Evolutionary conservation across 2,888 invertebrate genomes (phyloP), one percentile per base, ranked within the genome.

Genomic region (Lasioglossum malachurum): DNA sequence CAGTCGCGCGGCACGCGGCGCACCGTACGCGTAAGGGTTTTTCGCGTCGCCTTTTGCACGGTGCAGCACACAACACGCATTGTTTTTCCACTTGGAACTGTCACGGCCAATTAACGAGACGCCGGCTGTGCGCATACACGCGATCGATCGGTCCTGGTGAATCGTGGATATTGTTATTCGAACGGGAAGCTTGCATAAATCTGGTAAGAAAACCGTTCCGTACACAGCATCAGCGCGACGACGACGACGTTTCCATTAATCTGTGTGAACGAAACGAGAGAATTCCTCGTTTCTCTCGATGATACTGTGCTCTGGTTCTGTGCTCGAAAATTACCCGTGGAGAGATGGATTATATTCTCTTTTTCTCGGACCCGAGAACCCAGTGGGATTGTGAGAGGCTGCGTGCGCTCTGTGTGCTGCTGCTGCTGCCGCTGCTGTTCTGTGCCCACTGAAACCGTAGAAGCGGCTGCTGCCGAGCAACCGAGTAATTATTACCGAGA

Each of bases 1-100:
- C 94, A 94, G 94, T 94, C 94, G 94, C 94, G 94, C 94, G 94
- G 93, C 93, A 94, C 93, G 94, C 94, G 94, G 94, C 93, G 92
- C 93, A 93, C 92, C 91, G 94, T 92, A 93, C 94, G 94, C 92
- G 93, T 89, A 90, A 85, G 86, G 82, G 75, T 86, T 78, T 67
- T 72, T 86, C 73, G 79, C 57, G 69, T 80, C 81, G 75, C 64
- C 38, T 74, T 85, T 78, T 38, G 35, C 35, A 67, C 80, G 84
- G 85, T 89, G 82, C 76, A 83, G 16, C 46, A 49, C 53, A 64
- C 79, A 80, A 67, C 80, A 16, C 72, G 49, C 19, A 44, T 38
- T 71, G 23, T 57, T 78, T 78, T 38, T n/a, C 23, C 71, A 4
- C 31, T 83, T 60, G 19, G 71, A 41, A 60, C 75, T 75, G 78